Base-by-base conservation (phyloP, 2,797 vertebrate genomes). In the Halcyon leucocephala region DNA sequence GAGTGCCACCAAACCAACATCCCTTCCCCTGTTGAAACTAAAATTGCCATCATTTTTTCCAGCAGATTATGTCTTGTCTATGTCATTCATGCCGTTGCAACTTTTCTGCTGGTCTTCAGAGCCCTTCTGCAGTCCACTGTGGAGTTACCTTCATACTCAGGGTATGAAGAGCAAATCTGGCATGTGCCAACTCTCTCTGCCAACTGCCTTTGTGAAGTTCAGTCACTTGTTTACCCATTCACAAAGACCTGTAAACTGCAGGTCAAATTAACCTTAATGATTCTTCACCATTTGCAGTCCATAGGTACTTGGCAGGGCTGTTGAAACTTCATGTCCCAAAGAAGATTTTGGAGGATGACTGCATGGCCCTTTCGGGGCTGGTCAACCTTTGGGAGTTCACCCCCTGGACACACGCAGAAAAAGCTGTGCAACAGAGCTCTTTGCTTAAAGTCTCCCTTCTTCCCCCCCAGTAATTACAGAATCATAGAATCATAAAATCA, bases 101-200 rank as follows among this genome's bases (percentile, higher is more conserved):
- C 44, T 57, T 92, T 62, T 91, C 0, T 0, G 5, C 16, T 44
- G 22, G 14, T 37, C 26, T 69, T 72, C 62, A 84, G 51, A 82
- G 29, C 39, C 13, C 41, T 66, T 0, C 44, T 72, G 49, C 72
- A 35, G 33, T 58, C 33, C 29, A 7, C 0, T 4, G 51, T 37
- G 54, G 26, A 48, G 29, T 29, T 55, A 7, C 18, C 37, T 64
- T 61, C 57, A 33, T n/a, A 31, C 2, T 7, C 26, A 76, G 51
- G 33, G 33, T 35, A 35, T 35, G 33, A 35, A 35, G 33, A 1
- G 26, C 29, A 64, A 20, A 81, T 39, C 41, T 37, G 65, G 18
- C 20, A 9, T 0, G 0, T 42, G 17, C 48, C 0, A 0, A 1
- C 22, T 37, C 66, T 92, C n/a, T 15, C 49, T 49, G 62, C 14